Conservation (phyloP, 2,113 vertebrate species). For the Pteropus alecto region DNA sequence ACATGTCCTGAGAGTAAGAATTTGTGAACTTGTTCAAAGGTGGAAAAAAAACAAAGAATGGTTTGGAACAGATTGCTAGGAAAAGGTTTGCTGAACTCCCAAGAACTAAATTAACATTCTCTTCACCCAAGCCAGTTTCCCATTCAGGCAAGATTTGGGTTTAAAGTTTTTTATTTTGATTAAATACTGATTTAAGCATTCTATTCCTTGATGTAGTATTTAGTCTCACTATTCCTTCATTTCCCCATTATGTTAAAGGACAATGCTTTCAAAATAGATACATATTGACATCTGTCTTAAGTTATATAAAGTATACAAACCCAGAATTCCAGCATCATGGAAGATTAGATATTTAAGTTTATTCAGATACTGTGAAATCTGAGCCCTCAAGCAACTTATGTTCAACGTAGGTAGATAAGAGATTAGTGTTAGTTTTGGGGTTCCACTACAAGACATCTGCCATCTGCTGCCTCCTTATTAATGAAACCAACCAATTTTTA, state of each 20-base stretch:
- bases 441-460: not conserved
- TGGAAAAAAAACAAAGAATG: not conserved
- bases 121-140: not conserved
- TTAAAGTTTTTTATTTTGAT: not conserved
- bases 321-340: not conserved
- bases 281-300: not conserved
- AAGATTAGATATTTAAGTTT: not conserved
- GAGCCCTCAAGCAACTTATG: not conserved
- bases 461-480: not conserved
- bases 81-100: not conserved
- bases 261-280: not conserved
- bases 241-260: not conserved
- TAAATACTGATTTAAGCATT: not conserved
- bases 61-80: not conserved
- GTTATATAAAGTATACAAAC: not conserved
- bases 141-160: not conserved
- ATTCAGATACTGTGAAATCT: not conserved
- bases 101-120: not conserved
- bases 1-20: not conserved
- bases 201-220: not conserved
- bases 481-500: not conserved
- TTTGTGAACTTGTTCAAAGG: not conserved
- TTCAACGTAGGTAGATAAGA: not conserved
- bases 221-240: not conserved
- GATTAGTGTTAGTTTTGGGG: not conserved